These are phyloP conservation scores for Channa striata DNA, from an alignment of 2,797 vertebrate species.

Conservation along the genomic window DNA sequence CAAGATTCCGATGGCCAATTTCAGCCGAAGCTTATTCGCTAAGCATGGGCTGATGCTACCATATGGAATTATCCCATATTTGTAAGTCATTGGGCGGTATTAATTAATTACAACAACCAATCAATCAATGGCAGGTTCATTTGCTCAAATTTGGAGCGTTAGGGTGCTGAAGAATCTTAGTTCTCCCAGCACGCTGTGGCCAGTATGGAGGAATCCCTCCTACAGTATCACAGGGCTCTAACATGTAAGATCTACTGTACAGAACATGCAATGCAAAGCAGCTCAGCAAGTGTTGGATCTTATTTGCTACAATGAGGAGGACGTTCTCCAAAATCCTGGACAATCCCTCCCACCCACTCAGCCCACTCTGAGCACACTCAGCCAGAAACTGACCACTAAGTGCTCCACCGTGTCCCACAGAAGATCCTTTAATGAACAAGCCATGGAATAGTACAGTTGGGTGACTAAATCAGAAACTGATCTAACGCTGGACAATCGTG, in stretches of 20 bases:
- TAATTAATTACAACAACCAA: constrained; percentile 30
- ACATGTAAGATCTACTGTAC: background rate
- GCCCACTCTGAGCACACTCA: too few species aligned
- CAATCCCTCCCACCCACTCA: too few species aligned
- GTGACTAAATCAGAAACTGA: too few species aligned
- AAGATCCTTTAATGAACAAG: too few species aligned
- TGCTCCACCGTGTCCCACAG: too few species aligned
- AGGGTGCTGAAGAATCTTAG: background rate
- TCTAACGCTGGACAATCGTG: too few species aligned
- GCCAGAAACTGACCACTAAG: too few species aligned
- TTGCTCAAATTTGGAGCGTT: background rate
- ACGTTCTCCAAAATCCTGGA: too few species aligned
- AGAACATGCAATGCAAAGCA: background rate
- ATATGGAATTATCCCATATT: constrained; percentile 23
- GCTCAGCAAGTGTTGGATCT: background rate
- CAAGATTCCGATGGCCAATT: constrained; percentile 47
- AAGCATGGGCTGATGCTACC: constrained; percentile 36
- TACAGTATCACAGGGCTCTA: background rate
- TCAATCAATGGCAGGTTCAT: constrained; percentile 1
- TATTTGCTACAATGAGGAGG: background rate
- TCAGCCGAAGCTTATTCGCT: constrained; percentile 37
- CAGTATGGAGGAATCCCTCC: too few species aligned
- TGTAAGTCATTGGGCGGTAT: background rate
- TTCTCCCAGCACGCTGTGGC: background rate
- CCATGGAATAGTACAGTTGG: too few species aligned